phyloP scores from a whole-genome alignment of 2,797 vertebrate genomes.

The Merluccius polli region DNA sequence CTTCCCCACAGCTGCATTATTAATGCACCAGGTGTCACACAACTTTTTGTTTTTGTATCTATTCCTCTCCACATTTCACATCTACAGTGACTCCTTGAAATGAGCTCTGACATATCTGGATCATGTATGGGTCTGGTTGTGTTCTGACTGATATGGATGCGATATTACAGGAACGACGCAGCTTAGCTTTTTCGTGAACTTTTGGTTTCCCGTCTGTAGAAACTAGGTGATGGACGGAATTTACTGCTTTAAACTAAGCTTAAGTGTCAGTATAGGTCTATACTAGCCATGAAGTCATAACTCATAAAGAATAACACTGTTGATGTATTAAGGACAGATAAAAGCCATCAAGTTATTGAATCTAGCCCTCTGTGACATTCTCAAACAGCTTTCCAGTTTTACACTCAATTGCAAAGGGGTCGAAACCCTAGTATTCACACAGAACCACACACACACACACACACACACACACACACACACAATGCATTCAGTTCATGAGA shows the following conservation, averaged over 20 bases:
- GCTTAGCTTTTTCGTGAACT: not conserved
- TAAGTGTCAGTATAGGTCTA: not conserved
- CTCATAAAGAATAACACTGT: not conserved
- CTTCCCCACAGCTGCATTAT: slow-evolving; percentile 61
- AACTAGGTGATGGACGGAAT: not conserved
- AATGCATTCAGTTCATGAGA: slow-evolving; percentile 1
- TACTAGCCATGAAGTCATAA: not conserved
- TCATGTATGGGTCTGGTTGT: slow-evolving; percentile 1
- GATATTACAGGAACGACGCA: not conserved
- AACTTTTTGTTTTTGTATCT: slow-evolving; percentile 13
- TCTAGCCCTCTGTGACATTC: not conserved
- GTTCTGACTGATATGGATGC: slow-evolving; percentile 13
- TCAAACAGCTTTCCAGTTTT: not conserved
- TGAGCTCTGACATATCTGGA: not conserved
- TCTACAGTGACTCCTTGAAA: slow-evolving; percentile 2
- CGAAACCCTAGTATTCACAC: not conserved
- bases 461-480: not conserved
- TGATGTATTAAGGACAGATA: not conserved
- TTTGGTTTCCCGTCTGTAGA: not conserved
- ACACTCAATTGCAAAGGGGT: not conserved
- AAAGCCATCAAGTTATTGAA: not conserved
- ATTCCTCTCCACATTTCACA: not conserved
- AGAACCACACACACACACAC: slow-evolving; percentile 16
- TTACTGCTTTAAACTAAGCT: not conserved
- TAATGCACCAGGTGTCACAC: slow-evolving; percentile 51